These are phyloP conservation scores for Tenthredo notha DNA, from an alignment of 2,888 invertebrate genomes.

Conservation along the genomic window DNA sequence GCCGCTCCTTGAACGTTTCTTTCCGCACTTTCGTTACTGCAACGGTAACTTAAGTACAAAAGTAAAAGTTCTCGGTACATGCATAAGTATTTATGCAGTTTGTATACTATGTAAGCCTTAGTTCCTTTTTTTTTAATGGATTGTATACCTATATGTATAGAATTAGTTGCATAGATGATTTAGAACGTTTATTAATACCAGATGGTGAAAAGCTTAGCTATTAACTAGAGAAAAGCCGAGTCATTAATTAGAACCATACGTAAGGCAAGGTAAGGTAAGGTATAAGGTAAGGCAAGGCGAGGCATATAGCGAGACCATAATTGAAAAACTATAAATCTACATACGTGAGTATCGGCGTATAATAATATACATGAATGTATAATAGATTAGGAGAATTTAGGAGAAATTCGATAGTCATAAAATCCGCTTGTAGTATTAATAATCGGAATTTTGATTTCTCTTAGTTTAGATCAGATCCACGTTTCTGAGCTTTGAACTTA, in stretches of 20 bases:
- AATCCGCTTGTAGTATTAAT: background rate
- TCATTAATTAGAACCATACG: background rate
- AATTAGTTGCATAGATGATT: background rate
- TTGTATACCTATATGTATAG: no score
- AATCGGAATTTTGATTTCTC: background rate
- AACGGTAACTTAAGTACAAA: background rate
- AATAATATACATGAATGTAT: background rate
- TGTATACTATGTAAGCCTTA: no score
- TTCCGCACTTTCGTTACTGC: background rate
- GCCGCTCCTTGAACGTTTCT: background rate
- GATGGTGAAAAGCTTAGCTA: background rate
- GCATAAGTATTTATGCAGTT: background rate
- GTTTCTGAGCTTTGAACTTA: background rate
- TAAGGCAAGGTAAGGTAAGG: no score
- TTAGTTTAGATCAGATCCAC: background rate
- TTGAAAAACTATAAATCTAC: background rate
- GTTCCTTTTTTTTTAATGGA: no score
- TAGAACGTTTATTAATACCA: background rate
- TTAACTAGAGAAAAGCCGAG: constrained; percentile 51
- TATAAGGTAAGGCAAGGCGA: background rate
- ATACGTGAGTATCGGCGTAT: background rate
- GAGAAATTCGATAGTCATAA: background rate
- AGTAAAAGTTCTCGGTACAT: background rate
- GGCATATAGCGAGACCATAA: background rate
- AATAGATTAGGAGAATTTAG: background rate